phyloP scores from a whole-genome alignment of 2,888 invertebrate genomes.

The Synergus laeviventris region DNA sequence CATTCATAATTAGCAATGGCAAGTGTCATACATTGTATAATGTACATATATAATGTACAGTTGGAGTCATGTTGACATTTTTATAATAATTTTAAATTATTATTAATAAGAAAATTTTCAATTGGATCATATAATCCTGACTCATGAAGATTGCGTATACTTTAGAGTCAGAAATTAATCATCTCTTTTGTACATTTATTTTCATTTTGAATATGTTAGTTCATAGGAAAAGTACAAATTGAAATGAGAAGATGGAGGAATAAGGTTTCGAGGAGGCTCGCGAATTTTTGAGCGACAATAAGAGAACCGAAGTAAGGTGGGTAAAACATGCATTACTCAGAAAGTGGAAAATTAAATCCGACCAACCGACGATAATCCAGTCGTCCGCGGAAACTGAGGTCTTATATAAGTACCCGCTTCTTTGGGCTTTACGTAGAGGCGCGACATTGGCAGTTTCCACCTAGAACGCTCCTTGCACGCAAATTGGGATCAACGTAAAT shows the following conservation, averaged over 20 bases:
- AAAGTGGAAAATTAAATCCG: constrained; percentile 40
- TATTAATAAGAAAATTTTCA: too few relatives aligned
- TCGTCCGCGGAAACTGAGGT: constrained; percentile 36
- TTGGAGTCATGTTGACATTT: too few relatives aligned
- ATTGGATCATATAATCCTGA: too few relatives aligned
- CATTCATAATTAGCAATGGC: neutral
- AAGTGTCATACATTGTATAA: too few relatives aligned
- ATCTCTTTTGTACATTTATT: too few relatives aligned
- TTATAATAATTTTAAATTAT: too few relatives aligned
- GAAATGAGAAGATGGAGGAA: neutral
- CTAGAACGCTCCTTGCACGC: constrained; percentile 69
- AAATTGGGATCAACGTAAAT: constrained; percentile 73
- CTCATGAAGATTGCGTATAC: too few relatives aligned
- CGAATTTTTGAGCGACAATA: neutral
- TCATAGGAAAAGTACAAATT: neutral
- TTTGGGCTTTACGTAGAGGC: constrained; percentile 59
- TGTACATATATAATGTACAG: too few relatives aligned
- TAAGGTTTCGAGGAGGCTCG: neutral
- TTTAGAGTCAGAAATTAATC: too few relatives aligned
- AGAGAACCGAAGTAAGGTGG: constrained; percentile 2
- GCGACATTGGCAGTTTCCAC: constrained; percentile 60
- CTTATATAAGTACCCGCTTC: constrained; percentile 47
- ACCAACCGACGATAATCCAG: constrained; percentile 38
- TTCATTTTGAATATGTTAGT: too few relatives aligned
- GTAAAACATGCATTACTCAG: constrained; percentile 38